Base-by-base conservation (phyloP, 2,797 vertebrate species). In the Trachurus trachurus region DNA sequence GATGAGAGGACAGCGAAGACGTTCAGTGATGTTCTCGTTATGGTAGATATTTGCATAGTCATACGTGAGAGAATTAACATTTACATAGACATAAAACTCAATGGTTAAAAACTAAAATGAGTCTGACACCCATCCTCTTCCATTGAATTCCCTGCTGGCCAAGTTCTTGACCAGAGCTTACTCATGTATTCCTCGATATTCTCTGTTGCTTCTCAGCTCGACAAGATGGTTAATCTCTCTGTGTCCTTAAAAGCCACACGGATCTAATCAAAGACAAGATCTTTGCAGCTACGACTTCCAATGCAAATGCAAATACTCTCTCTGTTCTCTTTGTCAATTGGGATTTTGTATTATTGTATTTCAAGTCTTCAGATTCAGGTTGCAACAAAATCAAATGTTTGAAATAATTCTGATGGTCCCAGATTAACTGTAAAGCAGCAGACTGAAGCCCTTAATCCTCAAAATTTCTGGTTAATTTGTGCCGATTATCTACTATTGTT, bases 71-170 rank as follows among this genome's bases (percentile, higher is more conserved):
- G 19, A 13, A 12, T 1, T 2, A 15, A 64, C 6, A 69, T 62
- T 54, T 29, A 21, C 12, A 67, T 40, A 15, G 8, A 44, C 17
- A 9, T 10, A 10, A 74, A 76, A 70, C 10, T 10, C 62, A 63
- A 47, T 52, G 71, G 40, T 78, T 77, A 37, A 26, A 76, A 82
- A 58, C 70, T 37, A 26, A 26, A 80, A 70, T 67, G 21, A 65
- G 39, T 76, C 63, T 74, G 53, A 53, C 47, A 50, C 50, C 26
- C 0, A 1, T 69, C 52, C 47, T 21, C 66, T 52, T 72, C n/a
- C 16, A 60, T 65, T 57, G 64, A 39, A 67, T 68, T 71, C 34
- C 57, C 66, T 66, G 54, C 59, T 39, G 44, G 53, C n/a, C 34
- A 21, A 34, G 16, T 74, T 15, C 1, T 52, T 75, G 59, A 66